Conservation (phyloP, 1,140 invertebrate genomes). For the Babylonia areolata region DNA sequence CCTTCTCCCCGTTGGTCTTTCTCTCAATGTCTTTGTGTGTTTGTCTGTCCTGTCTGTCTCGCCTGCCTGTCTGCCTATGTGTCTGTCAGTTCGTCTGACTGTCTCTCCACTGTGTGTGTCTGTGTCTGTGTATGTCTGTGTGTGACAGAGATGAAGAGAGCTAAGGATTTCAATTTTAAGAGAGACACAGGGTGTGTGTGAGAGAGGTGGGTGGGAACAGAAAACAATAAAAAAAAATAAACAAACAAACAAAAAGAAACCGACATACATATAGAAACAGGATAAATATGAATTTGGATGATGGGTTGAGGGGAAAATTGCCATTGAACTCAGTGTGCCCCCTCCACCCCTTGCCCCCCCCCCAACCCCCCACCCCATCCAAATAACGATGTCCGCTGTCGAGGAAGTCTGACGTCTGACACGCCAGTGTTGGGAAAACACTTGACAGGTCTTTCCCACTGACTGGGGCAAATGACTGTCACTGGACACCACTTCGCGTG, state of each 20-base stretch:
- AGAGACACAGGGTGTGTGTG: background rate
- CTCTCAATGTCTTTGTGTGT: too few relatives aligned
- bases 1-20: too few relatives aligned
- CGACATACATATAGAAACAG: background rate
- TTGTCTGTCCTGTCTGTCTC: background rate
- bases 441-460: background rate
- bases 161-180: too few relatives aligned
- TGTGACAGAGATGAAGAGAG: background rate
- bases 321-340: background rate
- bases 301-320: too few relatives aligned
- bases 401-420: background rate
- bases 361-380: background rate
- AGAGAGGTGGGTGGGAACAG: background rate
- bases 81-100: too few relatives aligned
- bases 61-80: too few relatives aligned
- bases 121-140: too few relatives aligned
- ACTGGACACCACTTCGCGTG: background rate
- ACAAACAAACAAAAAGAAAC: background rate
- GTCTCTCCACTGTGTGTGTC: too few relatives aligned
- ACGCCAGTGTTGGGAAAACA: background rate
- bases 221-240: background rate
- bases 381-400: too few relatives aligned
- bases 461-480: background rate
- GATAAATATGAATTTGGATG: too few relatives aligned
- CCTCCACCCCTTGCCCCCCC: too few relatives aligned